Base-by-base conservation (phyloP, 2,797 vertebrate species). In the Characodon lateralis region DNA sequence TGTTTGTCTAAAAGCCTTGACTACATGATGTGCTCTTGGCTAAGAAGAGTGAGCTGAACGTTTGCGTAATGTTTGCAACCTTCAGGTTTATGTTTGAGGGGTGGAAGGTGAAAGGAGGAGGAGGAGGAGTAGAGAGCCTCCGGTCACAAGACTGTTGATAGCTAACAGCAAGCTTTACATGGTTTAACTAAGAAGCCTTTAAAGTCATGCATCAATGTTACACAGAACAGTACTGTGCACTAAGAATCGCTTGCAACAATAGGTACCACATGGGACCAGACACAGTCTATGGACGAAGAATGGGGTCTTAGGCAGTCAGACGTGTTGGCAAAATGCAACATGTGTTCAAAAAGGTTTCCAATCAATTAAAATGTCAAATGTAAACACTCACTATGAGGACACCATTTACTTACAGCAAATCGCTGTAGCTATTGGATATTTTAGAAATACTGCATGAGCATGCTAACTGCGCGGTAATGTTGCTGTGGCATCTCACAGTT, bases 61-160 rank as follows among this genome's bases (percentile, higher is more conserved):
- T 85, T 95, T 96, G 93, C 87, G 92, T 87, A 95, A 96, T 94
- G 87, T 94, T 93, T 95, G 90, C 89, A 89, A 81, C 87, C 87
- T 87, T 70, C 70, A 84, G 70, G 81, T 82, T 84, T 84, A 84
- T 88, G 88, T 91, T 92, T 91, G 83, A 90, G 79, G 84, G 82
- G 77, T 81, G 86, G 89, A 86, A 91, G 88, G 77, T 87, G 87
- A 91, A 78, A 85, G 81, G 74, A 86, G 74, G 81, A 43, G 28
- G 58, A 78, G 89, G 85, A n/a, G 35, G 63, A 78, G 82, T 59
- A 71, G 28, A 78, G 69, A 73, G 76, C 74, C 74, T 84, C 81
- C 77, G 73, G 94, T 94, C 93, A 93, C 90, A 95, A 94, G 93
- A 94, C 88, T 65, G 75, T 50, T n/a, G 16, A 72, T 51, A 85